Percentiles rank a stretch among this genome's conserved stretches.
phyloP scores from a whole-genome alignment of 2,888 invertebrate species.

The Stenoptilia bipunctidactyla region DNA sequence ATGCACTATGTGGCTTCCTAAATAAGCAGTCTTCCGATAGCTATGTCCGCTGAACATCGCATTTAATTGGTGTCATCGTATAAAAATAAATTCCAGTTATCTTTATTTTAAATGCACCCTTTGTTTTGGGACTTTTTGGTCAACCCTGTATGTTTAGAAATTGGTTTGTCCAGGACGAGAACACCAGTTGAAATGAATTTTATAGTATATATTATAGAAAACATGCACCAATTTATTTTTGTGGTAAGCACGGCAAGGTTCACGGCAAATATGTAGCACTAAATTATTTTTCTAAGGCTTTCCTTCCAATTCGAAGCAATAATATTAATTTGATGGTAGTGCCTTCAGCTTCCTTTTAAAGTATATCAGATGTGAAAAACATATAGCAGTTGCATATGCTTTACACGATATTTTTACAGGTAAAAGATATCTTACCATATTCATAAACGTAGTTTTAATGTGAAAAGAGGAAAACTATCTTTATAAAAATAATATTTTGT shows the following conservation, averaged over 20 bases:
- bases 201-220: conserved; percentile 16
- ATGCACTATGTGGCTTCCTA: conserved; percentile 65
- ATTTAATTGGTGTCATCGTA: conserved; percentile 52
- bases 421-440: conserved; percentile 61
- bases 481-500: conserved; percentile 46
- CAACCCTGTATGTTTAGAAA: not conserved
- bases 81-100: conserved; percentile 23
- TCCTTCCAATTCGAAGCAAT: conserved; percentile 58
- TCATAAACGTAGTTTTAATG: conserved; percentile 59
- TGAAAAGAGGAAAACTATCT: conserved; percentile 34
- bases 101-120: conserved; percentile 23
- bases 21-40: conserved; percentile 69
- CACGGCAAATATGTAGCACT: conserved; percentile 41
- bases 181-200: conserved; percentile 20
- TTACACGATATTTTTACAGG: conserved; percentile 66
- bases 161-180: too few relatives aligned
- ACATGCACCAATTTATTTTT: conserved; percentile 14
- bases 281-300: conserved; percentile 64
- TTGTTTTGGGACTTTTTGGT: conserved; percentile 3
- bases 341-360: conserved; percentile 65
- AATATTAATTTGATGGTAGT: conserved; percentile 62
- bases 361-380: conserved; percentile 24
- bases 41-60: conserved; percentile 59
- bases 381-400: conserved; percentile 60
- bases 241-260: conserved; percentile 39